phyloP scores from a whole-genome alignment of 2,888 invertebrate species.

The Camponotus fellah region DNA sequence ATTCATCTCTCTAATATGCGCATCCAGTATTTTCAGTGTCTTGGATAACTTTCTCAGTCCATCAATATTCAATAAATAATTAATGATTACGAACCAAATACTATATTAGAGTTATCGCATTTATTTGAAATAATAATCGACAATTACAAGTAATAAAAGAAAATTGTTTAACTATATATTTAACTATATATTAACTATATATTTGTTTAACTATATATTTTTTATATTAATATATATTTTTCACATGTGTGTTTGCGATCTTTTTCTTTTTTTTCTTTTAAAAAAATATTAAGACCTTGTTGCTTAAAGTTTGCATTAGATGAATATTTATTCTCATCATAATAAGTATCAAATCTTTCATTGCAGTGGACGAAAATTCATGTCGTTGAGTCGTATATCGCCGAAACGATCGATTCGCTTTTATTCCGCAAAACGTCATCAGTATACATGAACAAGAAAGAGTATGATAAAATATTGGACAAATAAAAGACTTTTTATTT shows the following conservation, averaged over 20 bases:
- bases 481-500: neutral
- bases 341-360: slow-evolving; percentile 31
- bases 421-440: slow-evolving; percentile 20
- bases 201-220: neutral
- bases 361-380: neutral
- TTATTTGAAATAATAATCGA: neutral
- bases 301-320: neutral
- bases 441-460: slow-evolving; percentile 24
- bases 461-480: slow-evolving; percentile 12
- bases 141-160: neutral
- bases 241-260: neutral
- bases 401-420: slow-evolving; percentile 41
- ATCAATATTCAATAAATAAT: neutral
- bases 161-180: neutral
- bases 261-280: neutral
- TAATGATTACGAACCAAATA: neutral
- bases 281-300: neutral
- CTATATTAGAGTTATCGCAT: neutral
- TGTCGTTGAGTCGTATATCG: slow-evolving; percentile 28
- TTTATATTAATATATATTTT: neutral
- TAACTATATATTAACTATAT: no score
- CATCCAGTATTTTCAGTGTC: neutral
- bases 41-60: neutral
- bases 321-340: slow-evolving; percentile 1
- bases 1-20: neutral